Conservation (phyloP, 1,140 invertebrate genomes). For the Globodera ellingtonae region DNA sequence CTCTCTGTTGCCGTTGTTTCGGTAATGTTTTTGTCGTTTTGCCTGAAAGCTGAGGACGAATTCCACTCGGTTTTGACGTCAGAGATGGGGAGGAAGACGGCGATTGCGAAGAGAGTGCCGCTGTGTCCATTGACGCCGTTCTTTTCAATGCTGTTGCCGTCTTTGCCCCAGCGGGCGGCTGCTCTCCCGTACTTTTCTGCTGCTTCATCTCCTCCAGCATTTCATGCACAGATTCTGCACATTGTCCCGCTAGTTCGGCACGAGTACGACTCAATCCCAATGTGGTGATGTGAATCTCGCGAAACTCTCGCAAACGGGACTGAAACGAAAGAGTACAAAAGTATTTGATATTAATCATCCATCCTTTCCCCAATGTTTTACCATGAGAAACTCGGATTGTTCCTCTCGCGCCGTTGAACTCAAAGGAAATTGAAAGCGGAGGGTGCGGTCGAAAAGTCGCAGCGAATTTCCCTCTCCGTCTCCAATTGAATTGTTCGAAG, state of each 20-base stretch:
- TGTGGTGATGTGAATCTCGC: conserved; percentile 21
- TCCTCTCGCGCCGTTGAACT: not conserved
- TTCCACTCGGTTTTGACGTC: not conserved
- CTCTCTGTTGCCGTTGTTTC: not conserved
- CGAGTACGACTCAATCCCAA: conserved; percentile 8
- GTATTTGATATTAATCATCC: no score
- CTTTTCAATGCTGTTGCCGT: conserved; percentile 16
- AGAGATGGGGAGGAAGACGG: not conserved
- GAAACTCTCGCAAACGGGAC: not conserved
- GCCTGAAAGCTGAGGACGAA: not conserved
- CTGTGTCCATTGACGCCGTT: conserved; percentile 1
- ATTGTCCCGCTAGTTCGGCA: conserved; percentile 23
- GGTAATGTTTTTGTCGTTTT: not conserved
- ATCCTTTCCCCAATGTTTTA: conserved; percentile 5
- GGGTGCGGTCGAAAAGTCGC: not conserved
- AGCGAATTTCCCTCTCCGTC: not conserved
- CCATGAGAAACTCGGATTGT: conserved; percentile 6
- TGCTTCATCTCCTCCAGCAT: conserved; percentile 3
- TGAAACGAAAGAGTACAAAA: not conserved
- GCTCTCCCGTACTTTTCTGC: not conserved
- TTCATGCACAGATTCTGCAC: conserved; percentile 31
- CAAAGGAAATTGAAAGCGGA: not conserved
- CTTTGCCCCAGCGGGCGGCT: not conserved
- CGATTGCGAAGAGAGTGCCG: not conserved
- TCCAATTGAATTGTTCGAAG: not conserved